Percentiles rank a stretch among this genome's conserved stretches.
These are phyloP conservation scores for Melanotaenia maccullochi DNA, from an alignment of 2,797 vertebrate species.

Conservation along the genomic window DNA sequence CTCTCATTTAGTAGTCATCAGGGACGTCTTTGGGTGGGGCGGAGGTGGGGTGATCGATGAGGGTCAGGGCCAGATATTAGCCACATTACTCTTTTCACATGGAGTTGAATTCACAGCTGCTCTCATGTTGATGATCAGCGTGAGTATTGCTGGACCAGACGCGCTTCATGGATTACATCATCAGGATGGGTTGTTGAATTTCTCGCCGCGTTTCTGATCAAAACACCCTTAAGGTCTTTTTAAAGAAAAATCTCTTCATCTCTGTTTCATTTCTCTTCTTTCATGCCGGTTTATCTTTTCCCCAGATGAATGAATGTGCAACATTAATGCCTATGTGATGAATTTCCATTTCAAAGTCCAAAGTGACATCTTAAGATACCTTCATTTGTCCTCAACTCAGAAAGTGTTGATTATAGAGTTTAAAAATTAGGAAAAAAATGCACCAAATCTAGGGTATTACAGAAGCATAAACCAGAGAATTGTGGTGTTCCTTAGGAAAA, in stretches of 20 bases:
- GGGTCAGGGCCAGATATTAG: background rate
- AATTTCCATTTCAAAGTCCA: background rate
- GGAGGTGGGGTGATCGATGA: background rate
- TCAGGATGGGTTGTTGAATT: background rate
- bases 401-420: background rate
- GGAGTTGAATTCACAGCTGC: background rate
- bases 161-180: background rate
- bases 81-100: background rate
- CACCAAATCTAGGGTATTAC: too few species aligned
- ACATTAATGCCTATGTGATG: background rate
- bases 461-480: too few species aligned
- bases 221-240: too few species aligned
- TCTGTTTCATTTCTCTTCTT: too few species aligned
- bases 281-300: too few species aligned
- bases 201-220: background rate
- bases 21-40: background rate
- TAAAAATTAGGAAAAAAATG: too few species aligned
- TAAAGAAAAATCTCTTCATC: too few species aligned
- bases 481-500: too few species aligned
- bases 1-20: constrained; percentile 4
- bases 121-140: background rate
- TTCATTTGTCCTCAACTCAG: background rate
- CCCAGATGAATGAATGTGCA: too few species aligned
- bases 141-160: background rate
- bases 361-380: background rate